These are phyloP conservation scores for Daboia siamensis DNA, from an alignment of 2,113 vertebrate genomes.

Conservation along the genomic window DNA sequence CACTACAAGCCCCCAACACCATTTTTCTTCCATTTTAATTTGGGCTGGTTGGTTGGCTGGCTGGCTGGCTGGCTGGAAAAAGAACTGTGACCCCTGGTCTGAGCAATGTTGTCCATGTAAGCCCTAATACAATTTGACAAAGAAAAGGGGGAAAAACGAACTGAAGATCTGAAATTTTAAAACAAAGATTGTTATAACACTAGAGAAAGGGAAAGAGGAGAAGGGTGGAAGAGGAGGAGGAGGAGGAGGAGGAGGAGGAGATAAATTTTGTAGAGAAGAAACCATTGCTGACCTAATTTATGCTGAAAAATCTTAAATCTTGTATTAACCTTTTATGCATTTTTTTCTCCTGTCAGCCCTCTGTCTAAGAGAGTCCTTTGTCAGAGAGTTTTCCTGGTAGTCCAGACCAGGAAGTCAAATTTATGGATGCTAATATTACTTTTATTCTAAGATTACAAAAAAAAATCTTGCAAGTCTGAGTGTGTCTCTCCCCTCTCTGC, in stretches of 20 bases:
- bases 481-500: neutral
- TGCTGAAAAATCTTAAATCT: neutral
- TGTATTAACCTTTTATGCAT: neutral
- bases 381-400: neutral
- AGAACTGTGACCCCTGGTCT: neutral
- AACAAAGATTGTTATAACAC: neutral
- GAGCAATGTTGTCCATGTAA: neutral
- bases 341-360: neutral
- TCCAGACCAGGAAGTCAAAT: neutral
- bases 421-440: neutral
- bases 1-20: neutral
- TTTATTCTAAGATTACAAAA: neutral
- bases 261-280: too few species aligned
- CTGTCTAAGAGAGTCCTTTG: neutral
- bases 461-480: neutral
- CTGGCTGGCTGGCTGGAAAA: neutral
- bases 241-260: neutral
- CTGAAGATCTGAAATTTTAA: neutral
- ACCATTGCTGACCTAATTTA: neutral
- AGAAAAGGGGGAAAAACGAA: neutral
- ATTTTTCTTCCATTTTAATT: neutral
- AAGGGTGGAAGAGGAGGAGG: neutral
- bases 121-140: neutral
- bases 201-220: neutral
- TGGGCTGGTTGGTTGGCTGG: neutral